Evolutionary conservation across 2,113 vertebrate species (phyloP), one percentile per base, ranked within the genome.

Genomic region (Rhinichthys klamathensis): DNA sequence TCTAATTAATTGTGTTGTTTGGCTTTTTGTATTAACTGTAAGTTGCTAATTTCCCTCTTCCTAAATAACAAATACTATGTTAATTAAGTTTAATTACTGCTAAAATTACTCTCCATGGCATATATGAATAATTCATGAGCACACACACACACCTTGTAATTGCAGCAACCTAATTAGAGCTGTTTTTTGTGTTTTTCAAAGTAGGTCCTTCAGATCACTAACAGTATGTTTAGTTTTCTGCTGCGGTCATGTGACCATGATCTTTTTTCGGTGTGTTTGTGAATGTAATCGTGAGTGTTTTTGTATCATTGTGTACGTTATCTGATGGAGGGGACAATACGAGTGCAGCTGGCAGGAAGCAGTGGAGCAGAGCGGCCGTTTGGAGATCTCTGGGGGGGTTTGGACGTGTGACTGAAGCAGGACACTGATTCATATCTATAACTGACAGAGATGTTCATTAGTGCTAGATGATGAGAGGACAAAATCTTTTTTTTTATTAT

Each of bases 341-440:
- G 21, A 54, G 69, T 76, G 76, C 88, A 89, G 88, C 86, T 89
- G 86, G 61, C 86, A 87, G 88, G 88, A 89, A 87, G 86, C 70
- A 11, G 76, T 15, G 13, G 69, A 85, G 81, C 70, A n/a, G 38
- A 72, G 44, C 54, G 49, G 83, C 77, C 77, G 67, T 51, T 84
- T 23, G 61, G 38, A 76, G 49, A 69, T 79, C 76, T 63, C 84
- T 41, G 27, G 74, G 72, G 81, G 72, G 49, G 25, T 61, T 80
- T 23, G 32, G 85, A 70, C 25, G 70, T 86, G 84, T 84, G 51
- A 27, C 70, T n/a, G 27, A 51, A 80, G n/a, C 87, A 81, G 61
- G 72, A 84, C 77, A 72, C 38, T 54, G 84, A 88, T 84, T 76
- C 38, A 35, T 86, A 54, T 88, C 38, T 51, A 38, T 84, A 67